Percentiles rank a stretch among this genome's conserved stretches.
Evolutionary conservation across 2,113 vertebrate species (phyloP).

Genomic region (Heteronetta atricapilla): DNA sequence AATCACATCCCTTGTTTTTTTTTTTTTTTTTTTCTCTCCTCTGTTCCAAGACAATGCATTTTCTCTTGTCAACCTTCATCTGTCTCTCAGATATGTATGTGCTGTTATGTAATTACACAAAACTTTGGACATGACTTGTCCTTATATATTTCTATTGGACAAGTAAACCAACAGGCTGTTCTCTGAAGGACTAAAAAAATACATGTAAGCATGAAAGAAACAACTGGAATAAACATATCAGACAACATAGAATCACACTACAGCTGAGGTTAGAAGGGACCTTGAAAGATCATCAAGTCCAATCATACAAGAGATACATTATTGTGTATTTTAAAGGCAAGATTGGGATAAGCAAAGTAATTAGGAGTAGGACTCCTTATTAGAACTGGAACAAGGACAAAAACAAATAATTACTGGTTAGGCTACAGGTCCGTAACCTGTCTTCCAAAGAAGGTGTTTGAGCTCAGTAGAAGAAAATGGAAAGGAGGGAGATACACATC

Average conservation of each 20-base stretch:
- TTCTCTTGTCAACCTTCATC: neutral
- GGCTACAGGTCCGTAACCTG: neutral
- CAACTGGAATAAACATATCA: neutral
- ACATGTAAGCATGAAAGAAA: neutral
- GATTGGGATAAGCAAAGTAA: neutral
- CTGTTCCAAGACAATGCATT: neutral
- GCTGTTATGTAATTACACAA: neutral
- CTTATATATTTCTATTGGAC: neutral
- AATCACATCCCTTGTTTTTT: neutral
- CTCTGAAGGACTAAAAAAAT: neutral
- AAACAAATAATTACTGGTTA: neutral
- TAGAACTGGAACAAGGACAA: neutral
- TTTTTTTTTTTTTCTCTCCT: neutral
- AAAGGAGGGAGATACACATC: fast-evolving
- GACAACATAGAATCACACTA: neutral
- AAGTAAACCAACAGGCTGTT: neutral
- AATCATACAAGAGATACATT: neutral
- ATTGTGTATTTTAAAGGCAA: neutral
- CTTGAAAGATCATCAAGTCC: neutral
- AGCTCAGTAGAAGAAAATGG: neutral
- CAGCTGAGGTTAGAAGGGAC: neutral
- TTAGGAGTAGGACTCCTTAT: neutral
- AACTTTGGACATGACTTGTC: neutral
- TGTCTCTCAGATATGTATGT: neutral
- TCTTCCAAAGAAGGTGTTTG: neutral